Evolutionary conservation across 2,113 vertebrate genomes (phyloP), one percentile per base, ranked within the genome.

Genomic region (Stictonetta naevosa): DNA sequence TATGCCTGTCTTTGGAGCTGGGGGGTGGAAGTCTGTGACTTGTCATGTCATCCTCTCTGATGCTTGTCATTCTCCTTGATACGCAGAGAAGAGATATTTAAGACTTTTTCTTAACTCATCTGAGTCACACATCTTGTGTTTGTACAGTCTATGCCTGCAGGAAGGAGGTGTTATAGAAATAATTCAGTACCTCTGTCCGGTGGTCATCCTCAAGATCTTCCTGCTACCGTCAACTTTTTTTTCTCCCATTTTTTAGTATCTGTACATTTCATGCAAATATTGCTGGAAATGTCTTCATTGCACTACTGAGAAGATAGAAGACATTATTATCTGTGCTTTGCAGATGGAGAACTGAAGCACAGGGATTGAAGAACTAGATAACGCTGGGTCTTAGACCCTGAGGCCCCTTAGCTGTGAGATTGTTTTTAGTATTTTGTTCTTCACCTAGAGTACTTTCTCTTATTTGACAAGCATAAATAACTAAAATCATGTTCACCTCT

Each of bases 361-460:
- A 34, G 58, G 86, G 62, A 11, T 56, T 36, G 55, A 73, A 58
- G 86, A 14, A 77, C n/a, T 69, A 36, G 62, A 10, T 60, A 34
- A 78, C 3, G 42, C 4, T 15, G 21, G n/a, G 12, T 86, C 36
- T 67, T 83, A 91, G 46, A 78, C 38, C 44, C 17, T 42, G 34
- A 63, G 33, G 38, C 26, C 50, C 10, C 29, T 42, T 84, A 81
- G 29, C 19, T 10, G 10, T 74, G 33, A 75, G 40, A 36, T 67
- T 0, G 52, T 66, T 95, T 59, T 72, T 83, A 79, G 50, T 59
- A 44, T 78, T 93, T 90, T 68, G 34, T 82, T 48, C 28, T 75
- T 94, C 12, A 44, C 80, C 91, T 86, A 60, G 33, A 75, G 29
- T 10, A 14, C 19, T 86, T 95, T 92, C 52, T 60, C 4, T 88